These are phyloP conservation scores for Myiotriccus ornatus DNA, from an alignment of 2,797 vertebrate species.

Conservation along the genomic window DNA sequence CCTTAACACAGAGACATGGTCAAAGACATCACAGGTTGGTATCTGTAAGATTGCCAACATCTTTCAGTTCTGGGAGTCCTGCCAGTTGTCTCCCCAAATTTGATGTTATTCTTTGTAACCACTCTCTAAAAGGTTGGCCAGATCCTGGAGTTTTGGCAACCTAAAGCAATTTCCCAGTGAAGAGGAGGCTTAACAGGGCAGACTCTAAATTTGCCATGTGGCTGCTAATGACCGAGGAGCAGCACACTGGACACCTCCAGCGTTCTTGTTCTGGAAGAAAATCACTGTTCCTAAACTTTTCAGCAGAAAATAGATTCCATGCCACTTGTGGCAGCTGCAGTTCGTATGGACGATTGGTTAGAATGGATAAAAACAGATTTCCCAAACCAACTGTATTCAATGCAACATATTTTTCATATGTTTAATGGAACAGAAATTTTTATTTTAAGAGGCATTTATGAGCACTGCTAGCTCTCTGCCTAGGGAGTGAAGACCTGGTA, in stretches of 20 bases:
- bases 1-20: neutral
- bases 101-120: neutral
- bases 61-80: neutral
- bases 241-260: neutral
- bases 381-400: slow-evolving; percentile 72
- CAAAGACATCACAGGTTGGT: neutral
- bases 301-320: slow-evolving; percentile 20
- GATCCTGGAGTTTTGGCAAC: neutral
- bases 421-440: slow-evolving; percentile 78
- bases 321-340: slow-evolving; percentile 57
- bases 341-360: slow-evolving; percentile 62
- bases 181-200: neutral
- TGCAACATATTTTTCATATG: slow-evolving; percentile 75
- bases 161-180: neutral
- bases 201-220: neutral
- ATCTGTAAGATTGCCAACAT: neutral
- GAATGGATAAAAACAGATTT: slow-evolving; percentile 72
- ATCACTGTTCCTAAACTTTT: slow-evolving; percentile 22
- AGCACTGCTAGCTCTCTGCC: slow-evolving; percentile 40
- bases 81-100: neutral
- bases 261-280: neutral
- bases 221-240: neutral
- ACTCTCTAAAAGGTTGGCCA: neutral
- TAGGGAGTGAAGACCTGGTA: slow-evolving; percentile 51
- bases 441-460: slow-evolving; percentile 71